Evolutionary conservation across 2,888 invertebrate genomes (phyloP).

Genomic region (Agrotis exclamationis): DNA sequence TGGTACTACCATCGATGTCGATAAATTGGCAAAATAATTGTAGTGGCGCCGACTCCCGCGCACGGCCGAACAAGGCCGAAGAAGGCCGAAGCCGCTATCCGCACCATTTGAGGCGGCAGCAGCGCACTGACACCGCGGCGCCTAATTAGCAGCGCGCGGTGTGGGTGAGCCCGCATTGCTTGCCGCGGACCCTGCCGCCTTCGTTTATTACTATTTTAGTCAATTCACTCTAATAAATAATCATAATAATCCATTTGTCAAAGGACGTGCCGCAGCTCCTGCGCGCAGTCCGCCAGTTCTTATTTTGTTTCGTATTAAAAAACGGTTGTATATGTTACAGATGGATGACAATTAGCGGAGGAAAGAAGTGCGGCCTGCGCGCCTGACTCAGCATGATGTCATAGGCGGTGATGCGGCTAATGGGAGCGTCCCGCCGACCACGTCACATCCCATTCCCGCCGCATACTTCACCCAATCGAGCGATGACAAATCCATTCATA

Average conservation of each 20-base stretch:
- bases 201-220: constrained; percentile 78
- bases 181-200: constrained; percentile 74
- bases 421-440: constrained; percentile 85
- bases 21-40: constrained; percentile 79
- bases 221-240: constrained; percentile 62
- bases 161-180: constrained; percentile 87
- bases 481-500: constrained; percentile 89
- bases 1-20: constrained; percentile 58
- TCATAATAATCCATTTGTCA: constrained; percentile 71
- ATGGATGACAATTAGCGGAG: constrained; percentile 74
- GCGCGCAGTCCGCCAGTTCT: constrained; percentile 28
- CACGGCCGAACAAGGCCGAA: constrained; percentile 83
- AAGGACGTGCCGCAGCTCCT: constrained; percentile 43
- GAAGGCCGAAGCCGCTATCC: constrained; percentile 73
- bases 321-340: constrained; percentile 76
- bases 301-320: constrained; percentile 57
- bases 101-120: constrained; percentile 85
- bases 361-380: constrained; percentile 69
- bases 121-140: constrained; percentile 78
- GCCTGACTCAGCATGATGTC: constrained; percentile 89
- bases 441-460: constrained; percentile 85
- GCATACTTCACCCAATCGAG: constrained; percentile 88
- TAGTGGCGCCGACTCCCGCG: constrained; percentile 84
- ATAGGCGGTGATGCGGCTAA: constrained; percentile 78
- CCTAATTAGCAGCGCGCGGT: constrained; percentile 85